Base-by-base conservation (phyloP, 2,888 invertebrate species). In the Polydrusus cervinus region DNA sequence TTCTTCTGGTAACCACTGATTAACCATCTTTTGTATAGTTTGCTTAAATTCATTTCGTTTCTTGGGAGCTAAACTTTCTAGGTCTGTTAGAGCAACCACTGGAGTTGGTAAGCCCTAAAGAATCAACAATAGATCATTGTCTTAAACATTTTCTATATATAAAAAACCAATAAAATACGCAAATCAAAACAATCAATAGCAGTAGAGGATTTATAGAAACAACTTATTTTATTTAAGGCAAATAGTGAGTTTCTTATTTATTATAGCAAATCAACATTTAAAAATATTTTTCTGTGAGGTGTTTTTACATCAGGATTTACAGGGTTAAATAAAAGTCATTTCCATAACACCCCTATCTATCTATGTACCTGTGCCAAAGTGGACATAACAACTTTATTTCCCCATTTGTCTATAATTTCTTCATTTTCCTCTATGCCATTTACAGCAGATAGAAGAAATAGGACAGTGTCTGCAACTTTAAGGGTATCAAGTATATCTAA, bases 401-500 rank as follows among this genome's bases (percentile, higher is more conserved):
- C 96, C 92, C 93, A 94, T 75, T 91, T 90, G 84, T 96, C 96
- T 53, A 96, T 90, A 1, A 93, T 89, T 78, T 93, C 92, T 79
- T 92, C 90, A 74, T 82, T 85, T 62, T 83, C 83, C 78, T 82
- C 85, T 68, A 91, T 88, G 10, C 89, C 89, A 79, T 86, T 85
- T 74, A 87, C 85, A 0, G 94, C 93, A 0, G 95, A 94, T 53
- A 95, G 90, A 9, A 97, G 86, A 84, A 96, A 92, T 3, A 98
- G 83, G 1, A 95, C 91, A 1, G 95, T 94, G 84, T 97, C 97
- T 25, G 96, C 93, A 7, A 97, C 92, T 90, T 97, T 97, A 0
- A 94, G 88, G n/a, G 93, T 90, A 88, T 97, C 97, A 70, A 97
- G 87, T 6, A 93, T 88, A 25, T 91, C 91, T 85, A 94, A 91